Percentiles rank a stretch among this genome's conserved stretches.
Conservation (phyloP, 2,113 vertebrate genomes). For the Gallinago media region DNA sequence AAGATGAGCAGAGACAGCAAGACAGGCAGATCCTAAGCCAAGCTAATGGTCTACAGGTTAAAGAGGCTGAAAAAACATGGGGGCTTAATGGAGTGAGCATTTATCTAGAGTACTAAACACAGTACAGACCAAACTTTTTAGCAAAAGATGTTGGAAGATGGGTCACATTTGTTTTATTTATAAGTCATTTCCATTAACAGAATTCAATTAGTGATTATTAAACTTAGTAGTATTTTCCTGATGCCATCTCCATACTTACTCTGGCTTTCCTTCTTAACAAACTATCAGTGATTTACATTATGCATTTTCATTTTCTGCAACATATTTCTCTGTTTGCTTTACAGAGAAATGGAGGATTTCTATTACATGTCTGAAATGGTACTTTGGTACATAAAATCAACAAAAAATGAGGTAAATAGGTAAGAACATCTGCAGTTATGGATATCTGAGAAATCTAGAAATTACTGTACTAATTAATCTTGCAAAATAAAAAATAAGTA, state of each 20-base stretch:
- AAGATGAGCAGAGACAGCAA: not conserved
- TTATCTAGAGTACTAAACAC: not conserved
- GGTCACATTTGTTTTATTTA: not conserved
- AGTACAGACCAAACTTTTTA: not conserved
- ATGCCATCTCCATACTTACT: not conserved
- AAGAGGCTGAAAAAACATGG: not conserved
- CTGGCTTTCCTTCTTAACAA: not conserved
- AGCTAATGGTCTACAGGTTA: not conserved
- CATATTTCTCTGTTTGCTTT: not conserved
- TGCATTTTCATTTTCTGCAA: not conserved
- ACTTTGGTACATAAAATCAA: not conserved
- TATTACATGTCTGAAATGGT: not conserved
- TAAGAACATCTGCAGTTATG: not conserved
- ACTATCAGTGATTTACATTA: not conserved
- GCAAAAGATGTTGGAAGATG: not conserved
- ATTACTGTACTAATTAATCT: not conserved
- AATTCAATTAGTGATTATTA: not conserved
- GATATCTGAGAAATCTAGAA: not conserved
- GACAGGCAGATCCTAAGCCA: not conserved
- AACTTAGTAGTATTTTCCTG: not conserved
- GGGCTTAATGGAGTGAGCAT: not conserved
- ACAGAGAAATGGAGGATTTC: not conserved
- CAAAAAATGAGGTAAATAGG: not conserved
- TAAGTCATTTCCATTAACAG: not conserved
- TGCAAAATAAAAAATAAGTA: not conserved